Conservation (phyloP, 1,140 invertebrate genomes). For the Cryptotermes secundus region DNA sequence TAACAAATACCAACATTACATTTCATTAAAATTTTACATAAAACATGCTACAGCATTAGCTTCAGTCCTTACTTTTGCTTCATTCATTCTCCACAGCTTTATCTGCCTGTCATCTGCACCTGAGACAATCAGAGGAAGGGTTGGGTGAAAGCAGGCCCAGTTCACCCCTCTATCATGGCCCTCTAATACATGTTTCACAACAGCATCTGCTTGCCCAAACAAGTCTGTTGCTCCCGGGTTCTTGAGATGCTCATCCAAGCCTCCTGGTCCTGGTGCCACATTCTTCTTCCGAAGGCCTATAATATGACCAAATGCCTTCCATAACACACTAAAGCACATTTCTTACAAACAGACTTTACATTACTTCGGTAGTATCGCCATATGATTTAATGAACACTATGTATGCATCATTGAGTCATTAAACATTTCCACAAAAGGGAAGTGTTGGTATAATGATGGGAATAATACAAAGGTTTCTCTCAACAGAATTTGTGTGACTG, state of each 20-base stretch:
- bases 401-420: no score
- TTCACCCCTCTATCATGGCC: conserved; percentile 98
- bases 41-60: conserved; percentile 14
- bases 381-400: no score
- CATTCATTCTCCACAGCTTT: conserved; percentile 99
- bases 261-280: conserved; percentile 89
- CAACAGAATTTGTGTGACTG: no score
- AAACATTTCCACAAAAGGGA: no score
- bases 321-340: no score
- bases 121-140: conserved; percentile 92
- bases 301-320: neutral
- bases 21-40: neutral
- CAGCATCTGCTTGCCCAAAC: conserved; percentile 95
- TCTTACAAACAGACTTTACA: no score
- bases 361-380: no score
- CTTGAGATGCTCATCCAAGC: conserved; percentile 85
- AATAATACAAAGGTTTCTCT: no score
- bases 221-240: conserved; percentile 89
- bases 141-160: conserved; percentile 97
- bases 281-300: conserved; percentile 93
- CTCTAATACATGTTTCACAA: conserved; percentile 97
- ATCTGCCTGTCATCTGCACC: conserved; percentile 97
- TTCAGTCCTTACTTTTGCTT: conserved; percentile 67
- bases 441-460: no score
- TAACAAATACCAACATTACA: neutral